Conservation (phyloP, 2,888 invertebrate species). For the Thera britannica region DNA sequence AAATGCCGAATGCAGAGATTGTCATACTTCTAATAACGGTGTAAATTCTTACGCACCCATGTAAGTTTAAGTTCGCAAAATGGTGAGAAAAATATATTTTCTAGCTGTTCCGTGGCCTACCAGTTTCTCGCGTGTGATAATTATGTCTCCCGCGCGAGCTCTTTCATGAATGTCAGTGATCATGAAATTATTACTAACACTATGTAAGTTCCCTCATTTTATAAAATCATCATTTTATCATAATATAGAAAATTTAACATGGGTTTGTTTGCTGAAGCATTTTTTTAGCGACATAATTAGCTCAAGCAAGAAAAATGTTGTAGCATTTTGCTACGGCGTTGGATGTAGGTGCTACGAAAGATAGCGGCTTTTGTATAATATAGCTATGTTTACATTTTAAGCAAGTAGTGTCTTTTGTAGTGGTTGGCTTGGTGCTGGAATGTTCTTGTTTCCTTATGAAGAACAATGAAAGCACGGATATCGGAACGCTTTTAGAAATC, state of each 20-base stretch:
- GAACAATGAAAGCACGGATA: neutral
- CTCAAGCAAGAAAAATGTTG: too few species aligned
- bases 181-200: constrained; percentile 13
- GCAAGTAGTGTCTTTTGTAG: constrained; percentile 5
- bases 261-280: too few species aligned
- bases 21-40: too few species aligned
- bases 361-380: neutral
- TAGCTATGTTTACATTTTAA: too few species aligned
- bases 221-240: neutral
- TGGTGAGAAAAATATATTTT: too few species aligned
- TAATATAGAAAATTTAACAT: too few species aligned
- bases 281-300: too few species aligned
- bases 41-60: too few species aligned
- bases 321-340: too few species aligned
- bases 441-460: neutral
- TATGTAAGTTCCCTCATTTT: constrained; percentile 2
- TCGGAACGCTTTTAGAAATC: constrained; percentile 1
- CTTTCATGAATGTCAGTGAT: neutral
- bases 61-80: too few species aligned
- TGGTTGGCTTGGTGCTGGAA: neutral
- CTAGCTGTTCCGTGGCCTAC: neutral
- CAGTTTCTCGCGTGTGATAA: neutral
- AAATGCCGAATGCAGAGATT: too few species aligned
- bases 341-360: neutral
- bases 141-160: neutral